These are phyloP conservation scores for Dromococcyx pavoninus DNA, from an alignment of 2,797 vertebrate species.

Conservation along the genomic window DNA sequence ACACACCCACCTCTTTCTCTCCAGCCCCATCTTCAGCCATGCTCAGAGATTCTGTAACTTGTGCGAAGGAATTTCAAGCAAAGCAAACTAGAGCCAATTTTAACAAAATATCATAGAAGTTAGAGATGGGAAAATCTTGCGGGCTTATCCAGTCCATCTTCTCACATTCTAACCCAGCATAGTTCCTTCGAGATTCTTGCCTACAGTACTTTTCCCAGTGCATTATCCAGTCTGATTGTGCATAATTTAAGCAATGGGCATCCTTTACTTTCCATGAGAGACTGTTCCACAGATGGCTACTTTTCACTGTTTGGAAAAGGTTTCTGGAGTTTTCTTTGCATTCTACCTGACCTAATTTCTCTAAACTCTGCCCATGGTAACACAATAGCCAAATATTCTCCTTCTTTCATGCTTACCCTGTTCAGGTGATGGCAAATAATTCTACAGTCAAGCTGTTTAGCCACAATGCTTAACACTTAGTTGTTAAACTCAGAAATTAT, in stretches of 20 bases:
- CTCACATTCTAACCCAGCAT: background rate
- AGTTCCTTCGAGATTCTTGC: background rate
- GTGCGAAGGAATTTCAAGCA: background rate
- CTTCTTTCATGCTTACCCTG: background rate
- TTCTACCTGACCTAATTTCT: constrained; percentile 24
- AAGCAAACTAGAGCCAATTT: background rate
- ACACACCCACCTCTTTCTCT: background rate
- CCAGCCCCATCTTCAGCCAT: background rate
- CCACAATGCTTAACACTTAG: background rate
- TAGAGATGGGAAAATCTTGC: background rate
- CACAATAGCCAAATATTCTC: background rate
- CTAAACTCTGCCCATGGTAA: background rate
- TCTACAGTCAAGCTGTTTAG: constrained; percentile 17
- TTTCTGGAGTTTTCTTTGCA: constrained; percentile 6
- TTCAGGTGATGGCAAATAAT: constrained; percentile 4
- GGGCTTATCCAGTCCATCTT: background rate
- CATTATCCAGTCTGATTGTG: background rate
- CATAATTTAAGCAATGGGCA: background rate
- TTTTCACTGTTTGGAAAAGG: constrained; percentile 2
- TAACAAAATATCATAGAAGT: background rate
- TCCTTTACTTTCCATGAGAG: background rate
- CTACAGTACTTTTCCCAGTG: constrained; percentile 8
- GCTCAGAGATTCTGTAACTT: background rate
- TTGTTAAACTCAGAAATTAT: constrained; percentile 12
- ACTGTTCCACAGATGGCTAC: background rate